These are phyloP conservation scores for Cecidostiba fungosa DNA, from an alignment of 2,888 invertebrate genomes.

Conservation along the genomic window DNA sequence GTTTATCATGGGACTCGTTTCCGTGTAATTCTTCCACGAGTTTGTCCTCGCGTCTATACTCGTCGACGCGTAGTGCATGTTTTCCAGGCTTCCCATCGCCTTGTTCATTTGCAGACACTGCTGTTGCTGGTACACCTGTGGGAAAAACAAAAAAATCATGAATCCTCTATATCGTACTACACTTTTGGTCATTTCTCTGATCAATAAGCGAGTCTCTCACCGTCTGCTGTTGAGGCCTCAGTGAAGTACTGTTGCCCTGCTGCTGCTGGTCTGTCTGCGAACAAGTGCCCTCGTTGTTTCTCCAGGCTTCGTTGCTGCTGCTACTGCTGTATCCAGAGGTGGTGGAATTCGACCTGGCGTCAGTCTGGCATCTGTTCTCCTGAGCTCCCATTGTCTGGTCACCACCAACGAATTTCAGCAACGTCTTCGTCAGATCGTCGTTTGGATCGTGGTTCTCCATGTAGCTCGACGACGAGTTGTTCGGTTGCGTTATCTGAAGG, in stretches of 20 bases:
- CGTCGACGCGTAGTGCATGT: neutral
- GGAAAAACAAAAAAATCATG: too few relatives aligned
- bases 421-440: slow-evolving; percentile 49
- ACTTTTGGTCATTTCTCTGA: too few relatives aligned
- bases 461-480: neutral
- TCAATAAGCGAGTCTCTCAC: slow-evolving; percentile 22
- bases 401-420: slow-evolving; percentile 52
- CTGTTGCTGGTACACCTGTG: slow-evolving; percentile 23
- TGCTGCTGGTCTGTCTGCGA: slow-evolving; percentile 10
- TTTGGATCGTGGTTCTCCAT: slow-evolving; percentile 31
- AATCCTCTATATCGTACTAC: too few relatives aligned
- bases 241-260: neutral
- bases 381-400: slow-evolving; percentile 22
- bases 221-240: slow-evolving; percentile 19
- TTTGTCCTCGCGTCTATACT: slow-evolving; percentile 5
- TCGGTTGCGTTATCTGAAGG: neutral
- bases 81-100: neutral
- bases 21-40: slow-evolving; percentile 30
- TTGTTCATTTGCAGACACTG: slow-evolving; percentile 5
- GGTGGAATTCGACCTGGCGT: slow-evolving; percentile 28
- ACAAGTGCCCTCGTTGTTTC: neutral
- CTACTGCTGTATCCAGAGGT: slow-evolving; percentile 47
- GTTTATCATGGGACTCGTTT: neutral
- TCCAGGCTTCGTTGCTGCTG: slow-evolving; percentile 31
- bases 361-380: slow-evolving; percentile 19